Evolutionary conservation across 2,888 invertebrate genomes (phyloP).

Genomic region (Mesoligia furuncula): DNA sequence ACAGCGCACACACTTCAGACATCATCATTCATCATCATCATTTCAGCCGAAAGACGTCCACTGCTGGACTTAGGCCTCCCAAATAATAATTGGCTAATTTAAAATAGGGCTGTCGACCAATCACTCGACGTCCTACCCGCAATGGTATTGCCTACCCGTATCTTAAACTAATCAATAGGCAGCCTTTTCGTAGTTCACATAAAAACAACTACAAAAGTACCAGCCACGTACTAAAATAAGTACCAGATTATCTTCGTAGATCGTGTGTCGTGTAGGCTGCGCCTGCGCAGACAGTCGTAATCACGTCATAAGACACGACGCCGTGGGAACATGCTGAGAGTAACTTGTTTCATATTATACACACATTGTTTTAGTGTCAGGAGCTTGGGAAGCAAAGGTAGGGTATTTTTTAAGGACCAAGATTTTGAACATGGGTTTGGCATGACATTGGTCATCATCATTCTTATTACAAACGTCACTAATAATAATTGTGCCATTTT

Average conservation of each 20-base stretch:
- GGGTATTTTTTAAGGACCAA: not conserved
- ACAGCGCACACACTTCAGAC: too few relatives aligned
- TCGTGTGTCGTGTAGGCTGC: slow-evolving; percentile 56
- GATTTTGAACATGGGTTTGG: not conserved
- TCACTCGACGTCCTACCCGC: not conserved
- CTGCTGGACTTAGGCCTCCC: too few relatives aligned
- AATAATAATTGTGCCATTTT: too few relatives aligned
- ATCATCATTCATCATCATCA: too few relatives aligned
- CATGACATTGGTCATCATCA: not conserved
- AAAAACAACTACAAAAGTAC: not conserved
- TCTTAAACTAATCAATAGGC: not conserved
- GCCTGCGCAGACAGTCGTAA: slow-evolving; percentile 56
- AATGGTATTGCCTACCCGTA: not conserved
- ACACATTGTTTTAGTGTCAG: slow-evolving; percentile 46
- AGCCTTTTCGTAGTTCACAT: not conserved
- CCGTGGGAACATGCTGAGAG: slow-evolving; percentile 56
- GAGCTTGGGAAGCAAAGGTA: slow-evolving; percentile 28
- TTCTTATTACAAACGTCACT: not conserved
- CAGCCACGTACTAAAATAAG: slow-evolving; percentile 10
- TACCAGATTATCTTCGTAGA: slow-evolving; percentile 51
- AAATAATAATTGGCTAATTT: too few relatives aligned
- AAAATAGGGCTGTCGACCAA: not conserved
- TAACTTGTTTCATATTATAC: slow-evolving; percentile 48
- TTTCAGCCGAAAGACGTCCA: too few relatives aligned
- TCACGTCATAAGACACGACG: slow-evolving; percentile 59